A percentile compares a stretch with the other conserved stretches of the same genome.
These are phyloP conservation scores for Scomber japonicus DNA, from an alignment of 2,113 vertebrate species.

Conservation along the genomic window DNA sequence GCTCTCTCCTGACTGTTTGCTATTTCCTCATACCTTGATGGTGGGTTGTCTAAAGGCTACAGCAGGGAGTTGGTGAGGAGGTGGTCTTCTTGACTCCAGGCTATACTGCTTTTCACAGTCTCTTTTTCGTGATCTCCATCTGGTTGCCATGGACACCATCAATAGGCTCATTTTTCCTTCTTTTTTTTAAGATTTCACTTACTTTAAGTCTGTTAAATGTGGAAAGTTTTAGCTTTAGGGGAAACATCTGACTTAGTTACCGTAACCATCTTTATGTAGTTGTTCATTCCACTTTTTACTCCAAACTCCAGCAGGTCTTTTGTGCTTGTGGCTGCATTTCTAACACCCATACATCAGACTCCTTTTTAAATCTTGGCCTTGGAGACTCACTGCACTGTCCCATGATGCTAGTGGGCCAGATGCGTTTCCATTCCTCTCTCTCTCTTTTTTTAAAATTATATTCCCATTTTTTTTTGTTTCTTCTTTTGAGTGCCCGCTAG, in stretches of 20 bases:
- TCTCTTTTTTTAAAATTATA: conserved; percentile 51
- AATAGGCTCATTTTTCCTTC: conserved; percentile 9
- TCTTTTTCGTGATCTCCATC: conserved; percentile 59
- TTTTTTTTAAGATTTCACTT: conserved; percentile 20
- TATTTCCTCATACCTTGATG: conserved; percentile 71
- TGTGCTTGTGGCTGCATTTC: conserved; percentile 70
- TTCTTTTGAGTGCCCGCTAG: conserved; percentile 45
- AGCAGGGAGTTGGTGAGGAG: conserved; percentile 65
- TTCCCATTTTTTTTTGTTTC: conserved; percentile 40
- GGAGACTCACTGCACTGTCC: conserved; percentile 44
- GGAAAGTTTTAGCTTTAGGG: conserved; percentile 64
- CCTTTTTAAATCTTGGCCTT: conserved; percentile 48
- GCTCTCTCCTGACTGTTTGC: conserved; percentile 62
- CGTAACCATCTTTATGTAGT: conserved; percentile 49
- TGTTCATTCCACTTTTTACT: conserved; percentile 45
- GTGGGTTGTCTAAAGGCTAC: conserved; percentile 67
- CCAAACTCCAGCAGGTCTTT: conserved; percentile 47
- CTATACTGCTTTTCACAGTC: conserved; percentile 53
- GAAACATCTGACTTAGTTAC: conserved; percentile 45
- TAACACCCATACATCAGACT: conserved; percentile 52
- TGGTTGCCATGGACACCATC: conserved; percentile 73
- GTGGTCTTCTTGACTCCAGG: conserved; percentile 72
- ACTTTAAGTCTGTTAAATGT: conserved; percentile 49
- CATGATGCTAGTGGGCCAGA: conserved; percentile 69
- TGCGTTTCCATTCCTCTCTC: conserved; percentile 52